Conservation (phyloP, 2,888 invertebrate genomes). For the Orthosia cruda region DNA sequence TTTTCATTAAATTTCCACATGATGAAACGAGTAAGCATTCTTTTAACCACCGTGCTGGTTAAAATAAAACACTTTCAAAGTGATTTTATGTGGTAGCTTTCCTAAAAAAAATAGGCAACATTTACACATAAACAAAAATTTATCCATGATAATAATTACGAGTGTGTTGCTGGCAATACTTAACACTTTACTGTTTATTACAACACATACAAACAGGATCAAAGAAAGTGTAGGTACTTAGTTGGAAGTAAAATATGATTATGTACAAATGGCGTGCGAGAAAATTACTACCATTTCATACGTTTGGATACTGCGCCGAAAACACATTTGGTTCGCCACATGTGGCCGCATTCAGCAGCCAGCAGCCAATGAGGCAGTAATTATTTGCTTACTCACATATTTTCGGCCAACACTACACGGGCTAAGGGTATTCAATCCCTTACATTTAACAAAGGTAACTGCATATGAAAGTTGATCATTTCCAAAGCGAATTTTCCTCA, state of each 20-base stretch:
- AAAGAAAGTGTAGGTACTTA: conserved; percentile 23
- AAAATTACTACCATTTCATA: conserved; percentile 39
- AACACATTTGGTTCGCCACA: conserved; percentile 54
- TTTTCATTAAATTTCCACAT: conserved; percentile 24
- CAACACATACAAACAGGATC: conserved; percentile 12
- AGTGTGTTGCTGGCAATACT: not conserved
- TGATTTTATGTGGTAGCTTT: not conserved
- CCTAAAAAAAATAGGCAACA: not conserved
- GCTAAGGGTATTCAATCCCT: conserved; percentile 57
- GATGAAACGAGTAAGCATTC: conserved; percentile 4
- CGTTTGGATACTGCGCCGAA: conserved; percentile 45
- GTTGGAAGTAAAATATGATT: conserved; percentile 14
- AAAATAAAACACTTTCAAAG: not conserved
- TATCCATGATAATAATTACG: not conserved
- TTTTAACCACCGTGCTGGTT: not conserved
- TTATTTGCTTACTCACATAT: conserved; percentile 64
- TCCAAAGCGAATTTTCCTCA: conserved; percentile 62
- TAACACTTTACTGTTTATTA: conserved; percentile 6
- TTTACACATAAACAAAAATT: not conserved
- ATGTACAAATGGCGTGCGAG: conserved; percentile 42
- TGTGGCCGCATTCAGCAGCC: conserved; percentile 49
- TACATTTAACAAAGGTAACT: conserved; percentile 64
- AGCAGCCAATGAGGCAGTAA: conserved; percentile 34
- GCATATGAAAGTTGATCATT: conserved; percentile 65
- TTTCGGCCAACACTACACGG: conserved; percentile 54